Evolutionary conservation across 2,797 vertebrate genomes (phyloP).

Genomic region (Typhlichthys eigenmanni): DNA sequence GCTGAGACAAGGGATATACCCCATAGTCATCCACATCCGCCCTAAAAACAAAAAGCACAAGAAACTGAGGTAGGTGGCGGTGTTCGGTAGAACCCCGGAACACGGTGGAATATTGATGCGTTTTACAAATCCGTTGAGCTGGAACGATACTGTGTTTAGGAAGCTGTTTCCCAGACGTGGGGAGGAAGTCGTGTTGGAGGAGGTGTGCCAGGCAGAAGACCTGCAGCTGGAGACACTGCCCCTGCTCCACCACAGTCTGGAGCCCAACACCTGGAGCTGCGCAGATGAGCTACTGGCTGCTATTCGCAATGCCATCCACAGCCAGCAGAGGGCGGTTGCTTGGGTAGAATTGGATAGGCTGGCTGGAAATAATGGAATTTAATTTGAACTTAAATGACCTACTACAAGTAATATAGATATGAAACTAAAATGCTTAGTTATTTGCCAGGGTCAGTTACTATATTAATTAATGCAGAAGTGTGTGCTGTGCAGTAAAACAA

Average conservation of each 20-base stretch:
- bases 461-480: no score
- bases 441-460: no score
- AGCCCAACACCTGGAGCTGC: conserved; percentile 75
- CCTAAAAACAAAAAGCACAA: conserved; percentile 79
- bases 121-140: no score
- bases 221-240: conserved; percentile 78
- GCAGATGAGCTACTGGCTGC: conserved; percentile 73
- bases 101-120: no score
- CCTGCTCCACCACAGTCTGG: conserved; percentile 69
- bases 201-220: conserved; percentile 73
- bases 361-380: conserved; percentile 40
- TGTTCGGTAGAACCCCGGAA: not conserved
- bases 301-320: conserved; percentile 63
- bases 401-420: no score
- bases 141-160: conserved; percentile 48
- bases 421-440: no score
- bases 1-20: conserved; percentile 75
- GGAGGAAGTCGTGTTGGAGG: conserved; percentile 72
- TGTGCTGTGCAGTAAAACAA: no score
- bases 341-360: conserved; percentile 78
- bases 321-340: conserved; percentile 73
- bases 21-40: conserved; percentile 78
- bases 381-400: no score
- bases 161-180: conserved; percentile 72
- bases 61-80: conserved; percentile 68